phyloP scores from a whole-genome alignment of 2,113 vertebrate species.

The Oncorhynchus kisutch region DNA sequence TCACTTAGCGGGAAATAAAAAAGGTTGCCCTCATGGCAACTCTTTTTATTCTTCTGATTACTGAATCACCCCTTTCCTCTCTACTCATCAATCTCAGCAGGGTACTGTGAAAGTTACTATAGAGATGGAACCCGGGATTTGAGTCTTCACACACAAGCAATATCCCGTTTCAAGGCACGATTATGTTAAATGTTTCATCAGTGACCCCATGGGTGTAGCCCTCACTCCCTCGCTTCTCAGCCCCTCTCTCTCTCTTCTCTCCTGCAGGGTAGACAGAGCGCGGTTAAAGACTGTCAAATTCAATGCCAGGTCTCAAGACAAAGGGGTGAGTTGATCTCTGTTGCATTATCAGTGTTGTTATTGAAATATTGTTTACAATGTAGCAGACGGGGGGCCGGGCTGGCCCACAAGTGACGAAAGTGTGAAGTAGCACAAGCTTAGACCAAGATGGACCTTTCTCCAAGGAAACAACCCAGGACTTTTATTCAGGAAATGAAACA shows the following conservation, averaged over 20 bases:
- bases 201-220: neutral
- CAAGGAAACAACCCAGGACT: no score
- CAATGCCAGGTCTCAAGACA: conserved; percentile 88
- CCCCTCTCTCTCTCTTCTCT: neutral
- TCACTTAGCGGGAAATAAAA: neutral
- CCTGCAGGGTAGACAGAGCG: conserved; percentile 86
- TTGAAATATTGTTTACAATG: no score
- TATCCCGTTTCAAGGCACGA: neutral
- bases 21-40: neutral
- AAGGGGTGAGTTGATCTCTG: conserved; percentile 81
- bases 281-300: conserved; percentile 93
- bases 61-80: neutral
- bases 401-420: no score
- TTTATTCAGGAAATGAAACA: no score
- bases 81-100: neutral
- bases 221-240: neutral
- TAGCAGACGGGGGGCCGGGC: no score
- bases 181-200: neutral
- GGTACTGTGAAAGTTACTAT: neutral
- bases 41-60: neutral
- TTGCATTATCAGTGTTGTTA: no score
- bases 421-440: no score
- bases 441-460: no score
- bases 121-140: neutral
- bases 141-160: neutral